These are phyloP conservation scores for Rhogogaster chlorosoma DNA, from an alignment of 2,888 invertebrate genomes.

Conservation along the genomic window DNA sequence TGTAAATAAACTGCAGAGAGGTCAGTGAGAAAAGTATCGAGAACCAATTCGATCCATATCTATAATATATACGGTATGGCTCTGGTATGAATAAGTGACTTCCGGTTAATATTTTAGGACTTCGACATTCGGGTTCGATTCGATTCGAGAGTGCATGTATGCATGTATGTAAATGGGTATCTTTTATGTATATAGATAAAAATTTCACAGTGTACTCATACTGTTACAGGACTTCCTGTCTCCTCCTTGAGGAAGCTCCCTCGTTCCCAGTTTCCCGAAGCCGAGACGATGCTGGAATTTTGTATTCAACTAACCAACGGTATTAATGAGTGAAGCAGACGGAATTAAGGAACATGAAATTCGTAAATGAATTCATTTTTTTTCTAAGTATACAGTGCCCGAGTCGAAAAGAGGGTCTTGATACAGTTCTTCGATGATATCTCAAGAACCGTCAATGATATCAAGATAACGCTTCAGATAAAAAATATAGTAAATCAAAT, in stretches of 20 bases:
- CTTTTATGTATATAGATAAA: too few species aligned
- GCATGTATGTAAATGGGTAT: background rate
- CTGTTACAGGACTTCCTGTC: too few species aligned
- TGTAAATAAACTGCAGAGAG: background rate
- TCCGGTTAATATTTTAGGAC: background rate
- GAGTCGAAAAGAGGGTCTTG: background rate
- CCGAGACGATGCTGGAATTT: too few species aligned
- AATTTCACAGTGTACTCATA: too few species aligned
- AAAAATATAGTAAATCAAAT: background rate
- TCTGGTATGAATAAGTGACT: background rate
- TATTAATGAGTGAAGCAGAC: too few species aligned
- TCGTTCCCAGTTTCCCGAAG: too few species aligned
- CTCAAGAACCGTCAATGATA: background rate
- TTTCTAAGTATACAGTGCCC: too few species aligned
- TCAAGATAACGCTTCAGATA: background rate
- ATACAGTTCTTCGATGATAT: background rate
- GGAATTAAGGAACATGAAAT: too few species aligned
- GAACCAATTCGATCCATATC: background rate
- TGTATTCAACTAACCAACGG: too few species aligned
- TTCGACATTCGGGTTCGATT: background rate
- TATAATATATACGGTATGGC: background rate
- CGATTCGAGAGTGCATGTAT: background rate
- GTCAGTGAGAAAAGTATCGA: background rate
- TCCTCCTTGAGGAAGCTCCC: too few species aligned
- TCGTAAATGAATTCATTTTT: too few species aligned